Base-by-base conservation (phyloP, 2,113 vertebrate species). In the Chaetops frenatus region DNA sequence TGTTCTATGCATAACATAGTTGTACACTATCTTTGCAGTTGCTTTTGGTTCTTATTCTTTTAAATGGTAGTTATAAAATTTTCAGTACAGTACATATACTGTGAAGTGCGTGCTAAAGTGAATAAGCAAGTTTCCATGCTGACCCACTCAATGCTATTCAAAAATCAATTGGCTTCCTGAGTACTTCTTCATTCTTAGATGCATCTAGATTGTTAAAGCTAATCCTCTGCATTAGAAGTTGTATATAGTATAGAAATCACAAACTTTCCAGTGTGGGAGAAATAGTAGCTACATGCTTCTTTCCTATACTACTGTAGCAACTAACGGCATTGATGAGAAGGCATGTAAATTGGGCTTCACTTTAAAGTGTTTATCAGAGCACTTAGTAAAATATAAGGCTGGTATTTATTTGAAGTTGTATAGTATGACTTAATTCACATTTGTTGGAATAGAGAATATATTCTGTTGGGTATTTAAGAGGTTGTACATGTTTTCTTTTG, bases 401-500 rank as follows among this genome's bases (percentile, higher is more conserved):
- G 98, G 98, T 98, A 98, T 99, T 99, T 99, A 99, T 99, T 99
- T 99, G 96, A 98, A 99, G 98, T 98, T 99, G 99, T 99, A 99
- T 98, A 99, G 98, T 99, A 99, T 98, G 98, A 99, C 98, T 99
- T 98, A 98, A 98, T 99, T 99, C 98, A 98, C 98, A 98, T 98
- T 98, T 98, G 98, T 98, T 99, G 98, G 97, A 98, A 98, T 98
- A 98, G 98, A 99, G 98, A 98, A 98, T 99, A 98, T 98, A 98
- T 98, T 99, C 98, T 98, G 98, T 99, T 99, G 97, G 98, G 97
- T 99, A 99, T 99, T 99, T 99, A 99, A 99, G 98, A 99, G 97
- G 98, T 99, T 99, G 99, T 99, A 99, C 99, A 98, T 99, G 98
- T 99, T 99, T 97, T 98, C 98, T 99, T 99, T 99, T 99, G 98